Evolutionary conservation across 2,113 vertebrate species (phyloP).

Genomic region (Sterna hirundo): DNA sequence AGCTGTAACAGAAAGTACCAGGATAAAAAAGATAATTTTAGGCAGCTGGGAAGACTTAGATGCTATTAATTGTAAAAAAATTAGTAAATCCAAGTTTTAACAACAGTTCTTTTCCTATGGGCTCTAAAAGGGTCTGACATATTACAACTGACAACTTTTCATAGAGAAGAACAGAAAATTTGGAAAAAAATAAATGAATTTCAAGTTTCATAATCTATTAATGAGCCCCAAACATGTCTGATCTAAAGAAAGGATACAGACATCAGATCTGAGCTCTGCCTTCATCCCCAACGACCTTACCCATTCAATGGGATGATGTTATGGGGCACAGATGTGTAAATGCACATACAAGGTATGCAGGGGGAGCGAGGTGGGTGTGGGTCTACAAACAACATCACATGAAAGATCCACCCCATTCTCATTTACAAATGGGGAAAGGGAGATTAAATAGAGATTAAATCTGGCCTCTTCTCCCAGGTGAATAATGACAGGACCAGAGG

Average conservation of each 20-base stretch:
- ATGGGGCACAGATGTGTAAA: background rate
- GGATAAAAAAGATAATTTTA: background rate
- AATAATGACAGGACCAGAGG: too few relatives aligned
- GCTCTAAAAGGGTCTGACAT: background rate
- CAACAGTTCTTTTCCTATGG: background rate
- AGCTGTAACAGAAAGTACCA: background rate
- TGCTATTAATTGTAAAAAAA: background rate
- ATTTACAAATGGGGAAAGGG: background rate
- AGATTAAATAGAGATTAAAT: background rate
- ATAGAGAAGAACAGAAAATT: background rate
- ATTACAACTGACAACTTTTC: background rate
- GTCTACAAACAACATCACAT: background rate
- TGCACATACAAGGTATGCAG: background rate
- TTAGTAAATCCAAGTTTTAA: background rate
- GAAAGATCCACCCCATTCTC: background rate
- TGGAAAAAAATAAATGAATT: background rate
- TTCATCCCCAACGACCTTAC: background rate
- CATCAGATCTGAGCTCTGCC: background rate
- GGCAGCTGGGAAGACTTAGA: background rate
- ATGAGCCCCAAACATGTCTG: background rate
- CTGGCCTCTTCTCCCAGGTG: too few relatives aligned
- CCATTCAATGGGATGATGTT: background rate
- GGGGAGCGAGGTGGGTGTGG: background rate
- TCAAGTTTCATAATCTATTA: background rate
- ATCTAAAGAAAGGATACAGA: background rate